Evolutionary conservation across 2,797 vertebrate species (phyloP).

Genomic region (Pangasius larnaudii): DNA sequence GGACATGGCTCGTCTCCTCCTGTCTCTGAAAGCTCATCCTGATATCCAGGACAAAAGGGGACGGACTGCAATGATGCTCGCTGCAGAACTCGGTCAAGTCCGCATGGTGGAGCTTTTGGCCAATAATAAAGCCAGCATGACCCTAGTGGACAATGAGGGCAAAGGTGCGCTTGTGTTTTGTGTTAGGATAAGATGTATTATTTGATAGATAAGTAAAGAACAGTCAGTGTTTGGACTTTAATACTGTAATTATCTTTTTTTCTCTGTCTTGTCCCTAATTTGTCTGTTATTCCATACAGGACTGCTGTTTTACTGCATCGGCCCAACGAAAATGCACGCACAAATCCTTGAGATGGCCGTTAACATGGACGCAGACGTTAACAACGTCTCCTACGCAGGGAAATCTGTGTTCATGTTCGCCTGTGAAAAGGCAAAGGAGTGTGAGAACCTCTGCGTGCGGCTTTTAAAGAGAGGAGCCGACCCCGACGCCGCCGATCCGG

Average conservation of each 20-base stretch:
- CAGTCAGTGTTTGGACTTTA: background rate
- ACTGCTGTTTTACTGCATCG: slow-evolving; percentile 82
- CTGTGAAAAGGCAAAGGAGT: slow-evolving; percentile 74
- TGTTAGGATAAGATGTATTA: background rate
- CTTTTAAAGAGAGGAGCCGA: slow-evolving; percentile 82
- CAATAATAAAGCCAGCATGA: slow-evolving; percentile 76
- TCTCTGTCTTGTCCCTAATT: background rate
- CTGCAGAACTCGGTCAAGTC: slow-evolving; percentile 78
- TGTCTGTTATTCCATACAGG: slow-evolving; percentile 62
- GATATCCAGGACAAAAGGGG: slow-evolving; percentile 77
- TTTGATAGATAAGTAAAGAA: background rate
- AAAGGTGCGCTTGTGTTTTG: slow-evolving; percentile 73
- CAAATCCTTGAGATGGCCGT: slow-evolving; percentile 76
- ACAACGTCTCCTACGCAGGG: slow-evolving; percentile 71
- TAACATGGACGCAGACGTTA: slow-evolving; percentile 76
- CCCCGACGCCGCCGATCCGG: slow-evolving; percentile 71
- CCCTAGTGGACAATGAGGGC: slow-evolving; percentile 76
- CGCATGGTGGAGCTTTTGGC: slow-evolving; percentile 73
- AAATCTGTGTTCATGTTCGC: slow-evolving; percentile 78
- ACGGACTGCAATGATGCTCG: slow-evolving; percentile 77
- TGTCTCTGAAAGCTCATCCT: slow-evolving; percentile 75
- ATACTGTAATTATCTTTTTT: background rate
- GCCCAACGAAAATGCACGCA: slow-evolving; percentile 75
- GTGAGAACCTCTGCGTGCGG: slow-evolving; percentile 74
- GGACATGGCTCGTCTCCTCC: slow-evolving; percentile 77